These are phyloP conservation scores for Malaclemys terrapin DNA, from an alignment of 2,113 vertebrate genomes.

Conservation along the genomic window DNA sequence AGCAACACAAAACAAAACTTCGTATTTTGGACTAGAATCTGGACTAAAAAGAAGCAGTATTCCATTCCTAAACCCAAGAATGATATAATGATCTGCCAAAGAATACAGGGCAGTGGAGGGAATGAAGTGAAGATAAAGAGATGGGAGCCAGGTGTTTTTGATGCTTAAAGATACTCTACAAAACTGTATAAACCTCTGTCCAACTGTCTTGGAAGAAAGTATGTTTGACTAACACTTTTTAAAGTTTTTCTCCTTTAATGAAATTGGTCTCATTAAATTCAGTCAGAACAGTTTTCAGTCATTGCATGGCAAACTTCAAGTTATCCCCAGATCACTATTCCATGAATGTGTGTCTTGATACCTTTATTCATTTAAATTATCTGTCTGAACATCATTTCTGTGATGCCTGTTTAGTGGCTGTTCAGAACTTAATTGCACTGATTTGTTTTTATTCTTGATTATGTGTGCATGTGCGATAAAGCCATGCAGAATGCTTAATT, in stretches of 20 bases:
- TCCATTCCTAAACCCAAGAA: not conserved
- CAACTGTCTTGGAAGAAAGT: not conserved
- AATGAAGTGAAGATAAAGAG: not conserved
- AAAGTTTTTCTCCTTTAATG: not conserved
- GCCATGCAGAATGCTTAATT: not conserved
- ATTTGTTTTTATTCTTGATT: conserved; percentile 10
- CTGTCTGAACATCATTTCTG: not conserved
- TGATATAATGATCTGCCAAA: not conserved
- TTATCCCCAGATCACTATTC: not conserved
- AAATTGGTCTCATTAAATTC: conserved; percentile 12
- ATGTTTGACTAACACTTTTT: not conserved
- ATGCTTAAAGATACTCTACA: not conserved
- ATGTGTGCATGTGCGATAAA: conserved; percentile 21
- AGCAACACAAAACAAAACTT: not conserved
- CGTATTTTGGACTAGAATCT: not conserved
- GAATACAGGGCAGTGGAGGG: not conserved
- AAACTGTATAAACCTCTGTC: not conserved
- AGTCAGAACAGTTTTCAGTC: not conserved
- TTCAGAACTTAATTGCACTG: conserved; percentile 32
- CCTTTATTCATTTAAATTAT: conserved; percentile 41
- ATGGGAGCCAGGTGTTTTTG: not conserved
- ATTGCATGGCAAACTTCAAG: not conserved
- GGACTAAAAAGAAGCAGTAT: not conserved
- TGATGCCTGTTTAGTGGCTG: not conserved
- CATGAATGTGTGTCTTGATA: not conserved